phyloP scores from a whole-genome alignment of 2,888 invertebrate species.

The Nomada flava region DNA sequence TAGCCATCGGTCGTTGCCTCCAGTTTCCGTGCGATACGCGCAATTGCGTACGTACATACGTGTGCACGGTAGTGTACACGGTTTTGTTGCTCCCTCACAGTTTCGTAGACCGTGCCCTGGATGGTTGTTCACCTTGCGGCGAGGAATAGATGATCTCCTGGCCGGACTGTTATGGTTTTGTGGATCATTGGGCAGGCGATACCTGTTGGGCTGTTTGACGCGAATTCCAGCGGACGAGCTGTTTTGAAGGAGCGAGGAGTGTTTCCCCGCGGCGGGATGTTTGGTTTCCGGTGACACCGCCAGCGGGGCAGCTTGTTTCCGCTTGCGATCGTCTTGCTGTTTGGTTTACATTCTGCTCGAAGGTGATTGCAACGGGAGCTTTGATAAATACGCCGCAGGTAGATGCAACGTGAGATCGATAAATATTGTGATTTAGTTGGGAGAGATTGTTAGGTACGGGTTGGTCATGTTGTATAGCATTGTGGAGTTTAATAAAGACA shows the following conservation, averaged over 20 bases:
- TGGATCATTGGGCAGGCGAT: constrained; percentile 32
- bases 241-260: background rate
- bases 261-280: constrained; percentile 31
- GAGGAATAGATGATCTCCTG: background rate
- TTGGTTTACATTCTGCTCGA: background rate
- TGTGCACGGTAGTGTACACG: background rate
- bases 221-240: constrained; percentile 6
- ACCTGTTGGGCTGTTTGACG: background rate
- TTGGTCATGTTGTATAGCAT: background rate
- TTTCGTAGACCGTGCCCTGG: background rate
- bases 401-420: background rate
- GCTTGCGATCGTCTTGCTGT: background rate
- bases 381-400: background rate
- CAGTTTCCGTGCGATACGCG: constrained; percentile 36
- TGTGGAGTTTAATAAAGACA: no score
- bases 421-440: background rate
- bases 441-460: no score
- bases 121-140: background rate
- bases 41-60: constrained; percentile 45
- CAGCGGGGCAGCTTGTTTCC: background rate
- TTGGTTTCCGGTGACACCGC: constrained; percentile 24
- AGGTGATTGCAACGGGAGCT: background rate
- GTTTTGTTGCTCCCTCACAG: no score
- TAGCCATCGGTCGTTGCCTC: constrained; percentile 25
- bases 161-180: constrained; percentile 17